Conservation (phyloP, 2,888 invertebrate genomes). For the Nipponacmea schrenckii region DNA sequence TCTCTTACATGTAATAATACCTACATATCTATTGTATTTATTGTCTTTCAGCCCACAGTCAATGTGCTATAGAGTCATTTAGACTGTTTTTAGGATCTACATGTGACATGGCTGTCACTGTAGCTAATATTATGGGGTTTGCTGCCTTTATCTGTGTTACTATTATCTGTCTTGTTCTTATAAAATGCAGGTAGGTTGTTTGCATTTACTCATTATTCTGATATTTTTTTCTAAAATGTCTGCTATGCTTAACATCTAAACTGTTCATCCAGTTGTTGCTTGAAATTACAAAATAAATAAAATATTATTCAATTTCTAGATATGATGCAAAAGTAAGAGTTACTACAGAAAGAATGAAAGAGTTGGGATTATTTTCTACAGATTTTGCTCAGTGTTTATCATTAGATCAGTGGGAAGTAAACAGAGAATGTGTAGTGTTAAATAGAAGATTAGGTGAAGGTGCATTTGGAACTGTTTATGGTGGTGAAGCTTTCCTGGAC, state of each 20-base stretch:
- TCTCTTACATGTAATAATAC: too few species aligned
- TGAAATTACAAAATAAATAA: too few species aligned
- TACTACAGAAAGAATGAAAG: slow-evolving; percentile 78
- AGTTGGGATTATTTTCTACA: slow-evolving; percentile 74
- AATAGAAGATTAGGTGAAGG: slow-evolving; percentile 78
- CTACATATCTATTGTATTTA: too few species aligned
- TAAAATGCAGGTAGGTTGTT: slow-evolving; percentile 73
- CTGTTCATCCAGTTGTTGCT: too few species aligned
- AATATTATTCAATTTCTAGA: slow-evolving; percentile 59
- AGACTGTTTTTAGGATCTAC: slow-evolving; percentile 77
- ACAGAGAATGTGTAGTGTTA: slow-evolving; percentile 81
- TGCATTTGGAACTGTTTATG: slow-evolving; percentile 92
- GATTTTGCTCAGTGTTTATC: slow-evolving; percentile 68
- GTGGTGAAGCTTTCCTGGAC: slow-evolving; percentile 83
- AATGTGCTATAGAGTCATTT: slow-evolving; percentile 78
- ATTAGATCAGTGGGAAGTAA: slow-evolving; percentile 90
- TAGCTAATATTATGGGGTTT: slow-evolving; percentile 75
- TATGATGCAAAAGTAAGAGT: slow-evolving; percentile 76
- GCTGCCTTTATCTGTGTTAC: slow-evolving; percentile 72
- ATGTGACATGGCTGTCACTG: slow-evolving; percentile 80
- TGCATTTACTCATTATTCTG: not conserved
- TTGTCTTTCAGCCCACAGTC: slow-evolving; percentile 65
- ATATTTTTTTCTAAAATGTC: too few species aligned
- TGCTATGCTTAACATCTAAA: too few species aligned
- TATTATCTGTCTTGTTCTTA: slow-evolving; percentile 74